A percentile compares a stretch with the other conserved stretches of the same genome.
Conservation (phyloP, 2,113 vertebrate species). For the Dipodomys ordii region DNA sequence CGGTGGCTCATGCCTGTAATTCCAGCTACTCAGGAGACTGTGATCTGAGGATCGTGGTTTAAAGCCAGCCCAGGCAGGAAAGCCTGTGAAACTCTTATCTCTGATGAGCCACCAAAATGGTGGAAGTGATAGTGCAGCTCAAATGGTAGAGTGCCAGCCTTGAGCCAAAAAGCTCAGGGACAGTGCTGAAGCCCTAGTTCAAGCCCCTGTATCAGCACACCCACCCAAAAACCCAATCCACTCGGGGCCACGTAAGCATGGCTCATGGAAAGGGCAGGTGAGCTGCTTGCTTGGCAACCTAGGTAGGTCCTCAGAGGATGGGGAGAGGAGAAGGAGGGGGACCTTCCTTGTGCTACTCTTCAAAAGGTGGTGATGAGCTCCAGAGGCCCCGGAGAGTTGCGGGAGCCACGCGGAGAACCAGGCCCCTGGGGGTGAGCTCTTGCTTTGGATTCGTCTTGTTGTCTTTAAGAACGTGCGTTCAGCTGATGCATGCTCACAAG, state of each 20-base stretch:
- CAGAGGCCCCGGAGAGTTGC: accelerated
- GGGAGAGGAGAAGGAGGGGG: neutral
- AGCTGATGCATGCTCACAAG: neutral
- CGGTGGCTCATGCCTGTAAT: too few species aligned
- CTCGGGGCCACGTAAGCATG: accelerated
- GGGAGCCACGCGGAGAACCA: accelerated
- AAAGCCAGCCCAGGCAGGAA: too few species aligned
- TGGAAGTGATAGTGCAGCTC: too few species aligned
- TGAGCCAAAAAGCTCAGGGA: too few species aligned
- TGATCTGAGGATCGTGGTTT: too few species aligned
- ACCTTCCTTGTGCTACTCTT: neutral
- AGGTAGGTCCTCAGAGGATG: neutral
- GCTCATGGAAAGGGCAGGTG: too few species aligned
- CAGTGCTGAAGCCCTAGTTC: too few species aligned
- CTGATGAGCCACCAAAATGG: too few species aligned
- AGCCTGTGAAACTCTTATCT: too few species aligned
- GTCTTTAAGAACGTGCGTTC: accelerated
- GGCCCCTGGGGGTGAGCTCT: accelerated
- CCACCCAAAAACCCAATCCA: accelerated
- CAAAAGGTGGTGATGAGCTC: accelerated
- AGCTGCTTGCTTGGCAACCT: accelerated
- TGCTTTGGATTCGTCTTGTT: accelerated
- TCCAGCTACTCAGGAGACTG: too few species aligned
- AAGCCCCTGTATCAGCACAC: too few species aligned
- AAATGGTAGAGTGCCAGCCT: too few species aligned